A percentile compares a stretch with the other conserved stretches of the same genome.
Conservation (phyloP, 2,888 invertebrate species). For the Eurytoma adleriae region DNA sequence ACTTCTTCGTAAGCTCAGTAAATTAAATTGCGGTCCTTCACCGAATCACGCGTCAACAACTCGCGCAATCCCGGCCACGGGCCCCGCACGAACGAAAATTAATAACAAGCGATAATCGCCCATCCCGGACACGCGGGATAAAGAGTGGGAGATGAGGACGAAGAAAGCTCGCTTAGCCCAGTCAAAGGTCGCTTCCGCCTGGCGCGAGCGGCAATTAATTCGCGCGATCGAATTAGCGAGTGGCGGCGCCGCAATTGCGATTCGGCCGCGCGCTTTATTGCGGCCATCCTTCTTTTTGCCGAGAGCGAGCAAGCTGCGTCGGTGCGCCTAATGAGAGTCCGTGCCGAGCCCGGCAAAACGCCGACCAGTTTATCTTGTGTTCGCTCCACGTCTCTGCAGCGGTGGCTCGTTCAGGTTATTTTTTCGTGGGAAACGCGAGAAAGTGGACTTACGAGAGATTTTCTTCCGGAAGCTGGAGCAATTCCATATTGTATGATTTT, state of each 20-base stretch:
- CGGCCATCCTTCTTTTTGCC: not conserved
- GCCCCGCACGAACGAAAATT: not conserved
- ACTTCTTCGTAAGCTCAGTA: too few species aligned
- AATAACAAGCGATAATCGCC: not conserved
- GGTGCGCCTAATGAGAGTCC: constrained; percentile 27
- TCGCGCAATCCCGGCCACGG: constrained; percentile 2
- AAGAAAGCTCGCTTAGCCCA: not conserved
- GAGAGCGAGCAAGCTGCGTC: not conserved
- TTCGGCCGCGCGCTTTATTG: constrained; percentile 20
- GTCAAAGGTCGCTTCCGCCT: constrained; percentile 34
- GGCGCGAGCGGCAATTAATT: constrained; percentile 11
- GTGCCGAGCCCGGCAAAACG: not conserved
- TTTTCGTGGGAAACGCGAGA: not conserved
- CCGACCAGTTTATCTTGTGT: not conserved
- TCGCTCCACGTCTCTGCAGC: not conserved
- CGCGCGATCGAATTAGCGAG: constrained; percentile 41
- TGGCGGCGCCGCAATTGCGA: constrained; percentile 26
- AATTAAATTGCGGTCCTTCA: too few species aligned
- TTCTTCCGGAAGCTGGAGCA: not conserved
- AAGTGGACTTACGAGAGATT: not conserved
- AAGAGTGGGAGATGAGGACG: not conserved
- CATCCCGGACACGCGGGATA: not conserved
- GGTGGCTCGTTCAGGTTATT: not conserved
- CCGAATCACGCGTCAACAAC: not conserved
- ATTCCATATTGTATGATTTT: too few species aligned